Conservation (phyloP, 2,113 vertebrate species). For the Cheilinus undulatus region DNA sequence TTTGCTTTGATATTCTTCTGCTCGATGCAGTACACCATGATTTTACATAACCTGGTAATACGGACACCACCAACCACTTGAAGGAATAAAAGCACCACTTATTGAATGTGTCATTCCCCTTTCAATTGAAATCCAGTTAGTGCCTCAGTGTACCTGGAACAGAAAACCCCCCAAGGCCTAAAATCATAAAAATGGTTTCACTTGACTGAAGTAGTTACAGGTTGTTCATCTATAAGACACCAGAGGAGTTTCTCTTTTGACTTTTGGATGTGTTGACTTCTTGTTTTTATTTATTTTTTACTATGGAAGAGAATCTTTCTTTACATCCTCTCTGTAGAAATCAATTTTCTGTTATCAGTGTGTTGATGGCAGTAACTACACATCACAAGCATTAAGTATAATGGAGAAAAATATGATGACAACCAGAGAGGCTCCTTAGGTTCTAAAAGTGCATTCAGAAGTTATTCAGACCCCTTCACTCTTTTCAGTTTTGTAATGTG, state of each 20-base stretch:
- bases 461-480: too few relatives aligned
- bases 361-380: too few relatives aligned
- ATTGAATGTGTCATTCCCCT: constrained; percentile 4
- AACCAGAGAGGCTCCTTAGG: too few relatives aligned
- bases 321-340: too few relatives aligned
- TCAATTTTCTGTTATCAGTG: too few relatives aligned
- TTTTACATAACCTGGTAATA: constrained; percentile 34
- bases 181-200: constrained; percentile 7
- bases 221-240: not conserved
- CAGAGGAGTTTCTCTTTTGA: not conserved
- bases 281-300: too few relatives aligned
- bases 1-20: not conserved
- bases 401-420: too few relatives aligned
- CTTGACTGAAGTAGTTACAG: not conserved
- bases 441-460: too few relatives aligned
- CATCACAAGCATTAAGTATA: too few relatives aligned
- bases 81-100: constrained; percentile 42
- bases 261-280: not conserved
- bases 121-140: not conserved
- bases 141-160: not conserved
- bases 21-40: not conserved
- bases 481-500: too few relatives aligned
- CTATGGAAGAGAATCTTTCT: too few relatives aligned
- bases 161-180: constrained; percentile 18
- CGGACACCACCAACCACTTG: constrained; percentile 36